Evolutionary conservation across 1,140 invertebrate species (phyloP), one percentile per base, ranked within the genome.

Genomic region (Neoseiulus cucumeris): DNA sequence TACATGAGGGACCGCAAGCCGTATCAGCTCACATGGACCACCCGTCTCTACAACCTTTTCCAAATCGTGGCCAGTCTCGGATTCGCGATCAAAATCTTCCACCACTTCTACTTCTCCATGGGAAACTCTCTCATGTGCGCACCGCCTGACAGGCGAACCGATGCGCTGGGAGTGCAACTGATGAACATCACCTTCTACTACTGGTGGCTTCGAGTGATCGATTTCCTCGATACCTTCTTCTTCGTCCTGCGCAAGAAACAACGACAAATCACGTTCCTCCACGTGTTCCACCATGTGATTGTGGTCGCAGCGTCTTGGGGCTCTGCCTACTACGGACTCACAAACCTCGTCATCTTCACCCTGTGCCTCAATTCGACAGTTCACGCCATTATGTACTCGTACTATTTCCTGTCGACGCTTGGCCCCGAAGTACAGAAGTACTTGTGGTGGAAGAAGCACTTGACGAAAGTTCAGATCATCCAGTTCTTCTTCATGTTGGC

Each of bases 331-430:
- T 59, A 29, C 9, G 51, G 51, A 2, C 9, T 59, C 2, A 59
- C 51, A 14, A 59, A 59, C 9, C 51, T 59, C 4, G 25, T 59
- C 25, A 59, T 59, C 14, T 59, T 59, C 22, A 59, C 51, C 14
- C 51, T 59, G 25, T 59, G 51, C 9, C 77, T 80, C 64, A 82
- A 82, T 71, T 77, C 78, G 22, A 75, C 78, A 44, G 76, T 82
- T 1, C 80, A 96, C 69, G 71, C 76, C 4, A 68, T 81, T 42
- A 82, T 82, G 81, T 82, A 82, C 71, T 69, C 72, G 1, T 82
- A 82, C 69, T 82, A 82, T 70, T 74, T 78, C 41, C 72, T 82
- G 44, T 74, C 80, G 0, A 77, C 80, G 7, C 72, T 81, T 68
- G 80, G 80, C 14, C 79, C 80, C 6, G 65, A 68, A 0, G 72